Conservation (phyloP, 2,113 vertebrate genomes). For the Arothron firmamentum region DNA sequence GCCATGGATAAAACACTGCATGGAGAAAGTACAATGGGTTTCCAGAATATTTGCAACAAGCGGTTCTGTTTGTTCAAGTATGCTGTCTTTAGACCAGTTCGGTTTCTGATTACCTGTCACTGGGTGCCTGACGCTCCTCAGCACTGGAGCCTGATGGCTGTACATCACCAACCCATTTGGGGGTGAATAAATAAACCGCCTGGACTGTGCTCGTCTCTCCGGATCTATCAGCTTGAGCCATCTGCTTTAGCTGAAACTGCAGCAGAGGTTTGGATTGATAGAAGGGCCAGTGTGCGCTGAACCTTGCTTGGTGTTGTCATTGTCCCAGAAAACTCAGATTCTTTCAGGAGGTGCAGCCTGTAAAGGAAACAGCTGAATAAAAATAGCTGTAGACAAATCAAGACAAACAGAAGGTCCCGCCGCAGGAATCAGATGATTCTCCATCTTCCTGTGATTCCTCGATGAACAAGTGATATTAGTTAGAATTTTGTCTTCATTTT, state of each 20-base stretch:
- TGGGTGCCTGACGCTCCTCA: slow-evolving; percentile 44
- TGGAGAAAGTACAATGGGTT: slow-evolving; percentile 10
- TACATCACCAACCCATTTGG: slow-evolving; percentile 61
- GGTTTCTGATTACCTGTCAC: slow-evolving; percentile 52
- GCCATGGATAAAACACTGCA: background rate
- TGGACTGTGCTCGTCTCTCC: slow-evolving; percentile 42
- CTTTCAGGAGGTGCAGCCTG: background rate
- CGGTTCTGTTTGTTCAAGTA: slow-evolving; percentile 18
- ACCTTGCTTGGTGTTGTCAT: slow-evolving; percentile 62
- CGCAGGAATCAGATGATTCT: too few species aligned
- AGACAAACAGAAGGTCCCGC: too few species aligned
- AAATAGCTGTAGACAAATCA: background rate
- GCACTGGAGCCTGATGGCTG: slow-evolving; percentile 37
- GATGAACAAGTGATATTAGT: too few species aligned
- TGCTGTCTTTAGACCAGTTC: slow-evolving; percentile 32
- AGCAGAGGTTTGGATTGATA: slow-evolving; percentile 52
- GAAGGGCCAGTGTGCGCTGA: slow-evolving; percentile 45
- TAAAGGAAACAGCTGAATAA: background rate
- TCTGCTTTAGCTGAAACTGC: slow-evolving; percentile 41
- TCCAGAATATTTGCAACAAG: slow-evolving; percentile 5
- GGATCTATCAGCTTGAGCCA: slow-evolving; percentile 50
- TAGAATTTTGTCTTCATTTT: too few species aligned
- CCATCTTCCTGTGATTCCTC: too few species aligned
- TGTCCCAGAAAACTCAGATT: slow-evolving; percentile 36
- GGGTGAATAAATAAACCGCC: slow-evolving; percentile 42